These are phyloP conservation scores for Tarsius wallacei DNA, from an alignment of 2,797 vertebrate species.

Conservation along the genomic window DNA sequence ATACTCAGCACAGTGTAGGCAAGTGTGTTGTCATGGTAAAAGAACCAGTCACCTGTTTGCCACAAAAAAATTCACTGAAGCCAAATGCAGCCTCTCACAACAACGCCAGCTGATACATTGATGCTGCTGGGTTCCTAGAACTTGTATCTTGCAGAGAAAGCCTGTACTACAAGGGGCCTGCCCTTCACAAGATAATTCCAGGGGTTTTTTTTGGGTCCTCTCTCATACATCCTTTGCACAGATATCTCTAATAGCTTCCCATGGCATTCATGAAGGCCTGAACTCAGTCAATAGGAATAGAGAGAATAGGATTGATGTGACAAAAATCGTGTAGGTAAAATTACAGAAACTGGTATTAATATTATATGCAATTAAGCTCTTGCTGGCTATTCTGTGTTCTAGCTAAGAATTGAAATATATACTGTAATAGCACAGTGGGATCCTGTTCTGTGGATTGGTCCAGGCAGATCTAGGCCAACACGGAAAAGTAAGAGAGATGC, in stretches of 20 bases:
- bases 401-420: conserved; percentile 63
- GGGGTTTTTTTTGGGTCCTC: too few species aligned
- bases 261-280: conserved; percentile 14
- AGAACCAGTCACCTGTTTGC: too few species aligned
- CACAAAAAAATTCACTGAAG: too few species aligned
- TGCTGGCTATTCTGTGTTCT: conserved; percentile 40
- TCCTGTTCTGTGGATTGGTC: conserved; percentile 42
- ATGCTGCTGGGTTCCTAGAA: too few species aligned
- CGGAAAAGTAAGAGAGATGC: conserved; percentile 64
- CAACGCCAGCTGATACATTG: too few species aligned
- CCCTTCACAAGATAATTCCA: too few species aligned
- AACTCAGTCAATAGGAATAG: conserved; percentile 38
- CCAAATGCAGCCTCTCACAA: too few species aligned
- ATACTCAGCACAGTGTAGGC: too few species aligned
- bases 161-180: too few species aligned
- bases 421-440: conserved; percentile 36
- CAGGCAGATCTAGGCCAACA: conserved; percentile 70
- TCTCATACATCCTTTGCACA: conserved; percentile 6
- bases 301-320: not conserved
- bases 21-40: too few species aligned
- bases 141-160: too few species aligned
- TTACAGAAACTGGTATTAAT: conserved; percentile 15
- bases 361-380: conserved; percentile 46
- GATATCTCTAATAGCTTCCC: conserved; percentile 26
- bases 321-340: conserved; percentile 37